Evolutionary conservation across 2,797 vertebrate species (phyloP), one percentile per base, ranked within the genome.

Genomic region (Dendrocincla fuliginosa): DNA sequence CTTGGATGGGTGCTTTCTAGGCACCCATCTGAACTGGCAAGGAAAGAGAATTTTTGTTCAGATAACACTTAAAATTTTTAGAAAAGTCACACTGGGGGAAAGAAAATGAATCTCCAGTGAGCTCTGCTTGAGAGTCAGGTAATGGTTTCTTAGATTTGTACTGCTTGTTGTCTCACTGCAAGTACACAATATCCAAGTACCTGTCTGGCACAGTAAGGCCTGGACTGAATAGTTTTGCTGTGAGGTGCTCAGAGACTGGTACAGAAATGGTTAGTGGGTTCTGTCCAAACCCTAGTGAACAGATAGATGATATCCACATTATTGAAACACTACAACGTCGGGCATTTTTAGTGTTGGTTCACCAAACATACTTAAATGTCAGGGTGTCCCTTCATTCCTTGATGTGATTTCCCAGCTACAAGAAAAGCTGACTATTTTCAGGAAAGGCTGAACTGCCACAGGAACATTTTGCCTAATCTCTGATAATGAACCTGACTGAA

Each of bases 121-220:
- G 28, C n/a, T 63, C 39, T 70, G 30, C 11, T 6, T 0, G 0
- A 49, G 12, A 20, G 9, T 4, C 9, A n/a, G 20, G 13, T 5
- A 59, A 30, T 7, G 19, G 18, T 5, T 78, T 10, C 47, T 22
- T 22, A 22, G 49, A 25, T 52, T n/a, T 39, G 18, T 41, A 28
- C 17, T 52, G 13, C 44, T 77, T 7, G 1, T 33, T 73, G 10
- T 80, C 19, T 39, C n/a, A 9, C 19, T 55, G n/a, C 27, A n/a
- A 13, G 9, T 28, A 42, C 61, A 27, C 37, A 8, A 8, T 12
- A 16, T 20, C 49, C 41, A 32, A 33, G 28, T 4, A 15, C 6
- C 27, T 33, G 5, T 50, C 33, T 70, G 67, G 23, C n/a, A 46
- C 32, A 44, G 25, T 6, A 33, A 57, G 33, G 19, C 6, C 32